A percentile compares a stretch with the other conserved stretches of the same genome.
These are phyloP conservation scores for Myotis daubentonii DNA, from an alignment of 2,797 vertebrate genomes.

Conservation along the genomic window DNA sequence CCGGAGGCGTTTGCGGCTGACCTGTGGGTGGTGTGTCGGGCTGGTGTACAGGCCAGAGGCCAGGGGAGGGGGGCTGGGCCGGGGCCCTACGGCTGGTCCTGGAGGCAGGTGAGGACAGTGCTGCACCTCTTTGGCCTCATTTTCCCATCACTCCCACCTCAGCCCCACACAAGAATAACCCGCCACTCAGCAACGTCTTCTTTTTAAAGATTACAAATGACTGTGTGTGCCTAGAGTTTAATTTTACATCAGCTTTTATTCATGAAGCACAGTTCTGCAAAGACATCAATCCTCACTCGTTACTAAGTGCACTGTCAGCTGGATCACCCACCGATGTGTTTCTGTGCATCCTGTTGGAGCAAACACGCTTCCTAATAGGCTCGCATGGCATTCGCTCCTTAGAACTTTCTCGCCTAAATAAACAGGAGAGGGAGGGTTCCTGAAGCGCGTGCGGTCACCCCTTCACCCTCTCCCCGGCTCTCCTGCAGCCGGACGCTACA, in stretches of 20 bases:
- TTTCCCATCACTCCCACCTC: neutral
- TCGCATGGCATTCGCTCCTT: conserved; percentile 60
- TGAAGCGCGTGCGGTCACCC: neutral
- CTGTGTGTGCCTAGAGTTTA: conserved; percentile 69
- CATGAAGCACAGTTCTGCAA: conserved; percentile 75
- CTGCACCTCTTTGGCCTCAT: neutral
- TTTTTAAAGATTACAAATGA: conserved; percentile 76
- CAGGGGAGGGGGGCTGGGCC: neutral
- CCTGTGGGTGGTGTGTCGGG: neutral
- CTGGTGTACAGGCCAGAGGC: neutral
- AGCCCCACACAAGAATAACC: conserved; percentile 27
- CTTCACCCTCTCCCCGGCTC: neutral
- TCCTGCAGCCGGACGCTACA: neutral
- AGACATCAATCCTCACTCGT: conserved; percentile 77
- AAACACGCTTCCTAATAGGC: conserved; percentile 73
- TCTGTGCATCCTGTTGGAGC: conserved; percentile 68
- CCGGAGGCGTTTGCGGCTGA: neutral
- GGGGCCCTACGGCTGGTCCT: neutral
- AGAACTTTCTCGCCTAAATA: conserved; percentile 48
- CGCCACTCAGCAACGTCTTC: conserved; percentile 38
- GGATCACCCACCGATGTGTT: conserved; percentile 76
- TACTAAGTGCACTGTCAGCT: conserved; percentile 76
- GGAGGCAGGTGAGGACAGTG: neutral
- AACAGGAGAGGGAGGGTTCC: conserved; percentile 27
- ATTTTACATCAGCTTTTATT: conserved; percentile 77